Base-by-base conservation (phyloP, 2,797 vertebrate genomes). In the Hyperoplus immaculatus region DNA sequence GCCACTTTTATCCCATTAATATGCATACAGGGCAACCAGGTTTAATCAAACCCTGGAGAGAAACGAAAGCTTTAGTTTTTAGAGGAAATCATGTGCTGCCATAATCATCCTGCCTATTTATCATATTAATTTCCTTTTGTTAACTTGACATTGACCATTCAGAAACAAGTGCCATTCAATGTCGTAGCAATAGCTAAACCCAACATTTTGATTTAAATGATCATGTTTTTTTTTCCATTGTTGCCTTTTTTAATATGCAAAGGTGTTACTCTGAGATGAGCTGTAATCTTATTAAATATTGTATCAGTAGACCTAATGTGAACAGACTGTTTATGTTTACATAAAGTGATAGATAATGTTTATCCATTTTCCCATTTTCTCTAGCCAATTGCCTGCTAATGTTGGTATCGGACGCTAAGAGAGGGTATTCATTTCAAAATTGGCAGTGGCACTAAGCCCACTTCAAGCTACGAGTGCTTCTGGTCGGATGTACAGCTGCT, bases 371-470 rank as follows among this genome's bases (percentile, higher is more conserved):
- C 72, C 74, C 80, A 85, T 87, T 87, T 77, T 88, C 77, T 87
- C 72, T 50, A 81, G 77, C 86, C 86, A 91, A 79, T 93, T 84
- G 83, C 89, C 74, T 80, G 81, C 77, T 88, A 88, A 92, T 91
- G 87, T 82, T 77, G 69, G 75, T 88, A 81, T 84, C 72, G 83
- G 89, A 90, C 73, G 60, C 75, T 81, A 75, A 80, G 89, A 92
- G 92, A 80, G 87, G 83, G 85, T 89, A 87, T 91, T 94, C 87
- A 93, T 93, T 93, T 92, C 88, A 69, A 65, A 92, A 92, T 88
- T 93, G 92, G 90, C 90, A 93, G 79, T 70, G 18, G 75, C 77
- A 77, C 82, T 69, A 72, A 89, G 81, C 87, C 86, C 90, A 87
- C 90, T 93, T 92, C 70, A 91, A 84, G 87, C 84, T 75, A 77